phyloP scores from a whole-genome alignment of 1,140 invertebrate genomes.

The Drosophila ironensis region DNA sequence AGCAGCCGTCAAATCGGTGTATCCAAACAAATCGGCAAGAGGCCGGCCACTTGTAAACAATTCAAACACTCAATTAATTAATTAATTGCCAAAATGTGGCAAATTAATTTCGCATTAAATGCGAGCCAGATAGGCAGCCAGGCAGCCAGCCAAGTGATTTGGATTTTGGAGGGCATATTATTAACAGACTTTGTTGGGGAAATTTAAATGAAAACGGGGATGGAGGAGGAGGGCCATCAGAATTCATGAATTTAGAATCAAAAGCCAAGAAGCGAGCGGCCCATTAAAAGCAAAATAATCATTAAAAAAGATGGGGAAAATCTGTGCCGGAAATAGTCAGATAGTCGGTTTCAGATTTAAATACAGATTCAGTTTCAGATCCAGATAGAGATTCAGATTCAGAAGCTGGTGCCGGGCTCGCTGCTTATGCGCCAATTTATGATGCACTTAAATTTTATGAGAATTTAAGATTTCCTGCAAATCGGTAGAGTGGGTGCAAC shows the following conservation, averaged over 20 bases:
- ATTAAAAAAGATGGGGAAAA: constrained; percentile 16
- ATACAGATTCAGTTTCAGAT: constrained; percentile 7
- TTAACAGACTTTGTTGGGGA: constrained; percentile 33
- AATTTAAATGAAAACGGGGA: constrained; percentile 44
- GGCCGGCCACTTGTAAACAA: constrained; percentile 59
- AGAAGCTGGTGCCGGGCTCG: constrained; percentile 63
- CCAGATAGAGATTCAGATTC: constrained; percentile 1
- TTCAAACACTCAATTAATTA: constrained; percentile 73
- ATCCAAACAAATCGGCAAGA: constrained; percentile 31
- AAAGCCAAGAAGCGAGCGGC: not conserved
- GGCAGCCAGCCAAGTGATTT: not conserved
- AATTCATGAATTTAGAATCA: not conserved
- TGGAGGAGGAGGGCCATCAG: constrained; percentile 24
- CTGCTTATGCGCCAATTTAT: constrained; percentile 75
- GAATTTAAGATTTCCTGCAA: constrained; percentile 78
- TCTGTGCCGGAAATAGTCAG: constrained; percentile 60
- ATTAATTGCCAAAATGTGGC: constrained; percentile 68
- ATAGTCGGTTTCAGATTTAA: constrained; percentile 5
- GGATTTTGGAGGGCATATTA: constrained; percentile 35
- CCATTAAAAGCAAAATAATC: not conserved
- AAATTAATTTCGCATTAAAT: constrained; percentile 75
- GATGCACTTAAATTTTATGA: constrained; percentile 77
- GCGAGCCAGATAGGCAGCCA: constrained; percentile 11
- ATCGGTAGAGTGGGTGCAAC: constrained; percentile 36
- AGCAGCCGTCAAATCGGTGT: constrained; percentile 1